phyloP scores from a whole-genome alignment of 2,797 vertebrate species.

The Lagodon rhomboides region DNA sequence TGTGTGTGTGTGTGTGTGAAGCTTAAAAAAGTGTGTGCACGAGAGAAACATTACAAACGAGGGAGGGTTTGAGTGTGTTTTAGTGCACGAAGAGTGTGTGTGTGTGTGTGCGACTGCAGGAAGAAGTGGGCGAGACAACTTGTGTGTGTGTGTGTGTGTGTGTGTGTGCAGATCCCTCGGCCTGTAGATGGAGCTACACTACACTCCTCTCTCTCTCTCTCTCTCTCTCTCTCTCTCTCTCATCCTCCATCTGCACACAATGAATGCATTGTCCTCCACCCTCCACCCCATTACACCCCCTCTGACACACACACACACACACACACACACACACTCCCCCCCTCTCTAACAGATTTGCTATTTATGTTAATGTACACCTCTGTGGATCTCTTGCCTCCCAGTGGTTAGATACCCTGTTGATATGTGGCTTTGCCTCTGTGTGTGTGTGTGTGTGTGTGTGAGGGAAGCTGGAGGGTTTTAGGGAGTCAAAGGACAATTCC shows the following conservation, averaged over 20 bases:
- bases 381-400: slow-evolving; percentile 83
- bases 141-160: slow-evolving; percentile 11
- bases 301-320: slow-evolving; percentile 28
- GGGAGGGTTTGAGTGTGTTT: slow-evolving; percentile 6
- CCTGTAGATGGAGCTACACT: slow-evolving; percentile 97
- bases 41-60: not conserved
- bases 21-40: not conserved
- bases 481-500: slow-evolving; percentile 83
- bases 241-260: slow-evolving; percentile 83
- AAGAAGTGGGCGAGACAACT: not conserved
- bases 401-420: slow-evolving; percentile 85
- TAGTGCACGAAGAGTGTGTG: not conserved
- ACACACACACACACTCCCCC: slow-evolving; percentile 7
- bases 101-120: slow-evolving; percentile 2
- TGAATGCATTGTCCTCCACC: slow-evolving; percentile 87
- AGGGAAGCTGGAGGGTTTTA: slow-evolving; percentile 70
- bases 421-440: slow-evolving; percentile 83
- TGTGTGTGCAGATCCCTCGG: slow-evolving; percentile 40
- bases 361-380: slow-evolving; percentile 91
- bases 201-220: slow-evolving; percentile 85
- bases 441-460: slow-evolving; percentile 69
- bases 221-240: slow-evolving; percentile 74
- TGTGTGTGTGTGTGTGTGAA: not conserved
- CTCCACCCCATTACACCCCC: slow-evolving; percentile 17
- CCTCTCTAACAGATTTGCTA: slow-evolving; percentile 82